phyloP scores from a whole-genome alignment of 2,888 invertebrate genomes.

The Aporophyla nigra region DNA sequence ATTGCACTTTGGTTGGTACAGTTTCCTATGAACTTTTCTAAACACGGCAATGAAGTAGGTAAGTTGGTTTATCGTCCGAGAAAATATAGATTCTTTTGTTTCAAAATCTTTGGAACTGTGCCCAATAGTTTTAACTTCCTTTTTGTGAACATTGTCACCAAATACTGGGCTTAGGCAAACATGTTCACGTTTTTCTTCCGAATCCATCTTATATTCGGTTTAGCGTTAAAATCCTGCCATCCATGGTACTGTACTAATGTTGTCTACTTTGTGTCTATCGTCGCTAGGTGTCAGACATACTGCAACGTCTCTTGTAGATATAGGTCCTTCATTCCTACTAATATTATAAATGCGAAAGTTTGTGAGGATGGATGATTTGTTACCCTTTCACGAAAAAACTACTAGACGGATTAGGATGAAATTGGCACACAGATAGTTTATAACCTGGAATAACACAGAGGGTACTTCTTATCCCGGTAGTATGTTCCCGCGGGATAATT shows the following conservation, averaged over 20 bases:
- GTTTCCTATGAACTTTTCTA: background rate
- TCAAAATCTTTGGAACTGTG: conserved; percentile 9
- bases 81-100: conserved; percentile 10
- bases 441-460: too few relatives aligned
- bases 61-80: background rate
- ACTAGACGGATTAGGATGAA: too few relatives aligned
- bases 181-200: background rate
- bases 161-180: background rate
- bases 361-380: too few relatives aligned
- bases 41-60: background rate
- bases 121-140: background rate
- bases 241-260: background rate
- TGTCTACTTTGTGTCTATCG: background rate
- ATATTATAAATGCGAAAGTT: too few relatives aligned
- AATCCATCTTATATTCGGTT: background rate
- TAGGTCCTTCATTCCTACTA: too few relatives aligned
- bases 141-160: background rate
- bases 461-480: too few relatives aligned
- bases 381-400: too few relatives aligned
- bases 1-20: background rate
- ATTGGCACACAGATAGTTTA: too few relatives aligned
- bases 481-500: too few relatives aligned
- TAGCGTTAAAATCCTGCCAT: background rate
- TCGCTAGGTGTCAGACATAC: background rate
- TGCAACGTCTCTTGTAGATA: background rate